These are phyloP conservation scores for Pelodytes ibericus DNA, from an alignment of 2,797 vertebrate genomes.

Conservation along the genomic window DNA sequence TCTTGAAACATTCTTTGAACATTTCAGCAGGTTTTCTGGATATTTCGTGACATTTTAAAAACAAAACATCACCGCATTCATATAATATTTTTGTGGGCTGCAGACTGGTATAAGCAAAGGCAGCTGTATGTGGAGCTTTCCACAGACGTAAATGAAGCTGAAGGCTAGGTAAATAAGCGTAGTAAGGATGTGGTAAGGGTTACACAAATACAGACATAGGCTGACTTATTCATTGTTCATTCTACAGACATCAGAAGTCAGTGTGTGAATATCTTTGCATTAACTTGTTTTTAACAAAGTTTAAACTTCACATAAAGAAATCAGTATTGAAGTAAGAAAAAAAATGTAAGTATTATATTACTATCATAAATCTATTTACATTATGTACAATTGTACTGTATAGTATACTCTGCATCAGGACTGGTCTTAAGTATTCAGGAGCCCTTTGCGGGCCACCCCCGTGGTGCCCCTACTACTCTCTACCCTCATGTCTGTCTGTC, in stretches of 20 bases:
- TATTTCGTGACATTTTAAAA: slow-evolving; percentile 10
- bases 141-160: slow-evolving; percentile 5
- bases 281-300: background rate
- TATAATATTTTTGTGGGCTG: slow-evolving; percentile 14
- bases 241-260: background rate
- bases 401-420: no score
- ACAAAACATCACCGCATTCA: slow-evolving; percentile 13
- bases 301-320: no score
- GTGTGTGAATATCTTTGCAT: background rate
- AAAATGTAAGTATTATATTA: no score
- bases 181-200: slow-evolving; percentile 24
- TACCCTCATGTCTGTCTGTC: no score
- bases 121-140: slow-evolving; percentile 1
- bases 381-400: no score
- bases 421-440: no score
- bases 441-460: no score
- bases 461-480: no score
- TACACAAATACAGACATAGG: slow-evolving; percentile 35
- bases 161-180: slow-evolving; percentile 21
- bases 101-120: slow-evolving; percentile 10
- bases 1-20: background rate
- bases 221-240: background rate
- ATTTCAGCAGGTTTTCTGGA: slow-evolving; percentile 4
- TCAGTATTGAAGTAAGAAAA: no score
- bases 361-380: no score